phyloP scores from a whole-genome alignment of 2,888 invertebrate species.

The Metacarcinus magister region DNA sequence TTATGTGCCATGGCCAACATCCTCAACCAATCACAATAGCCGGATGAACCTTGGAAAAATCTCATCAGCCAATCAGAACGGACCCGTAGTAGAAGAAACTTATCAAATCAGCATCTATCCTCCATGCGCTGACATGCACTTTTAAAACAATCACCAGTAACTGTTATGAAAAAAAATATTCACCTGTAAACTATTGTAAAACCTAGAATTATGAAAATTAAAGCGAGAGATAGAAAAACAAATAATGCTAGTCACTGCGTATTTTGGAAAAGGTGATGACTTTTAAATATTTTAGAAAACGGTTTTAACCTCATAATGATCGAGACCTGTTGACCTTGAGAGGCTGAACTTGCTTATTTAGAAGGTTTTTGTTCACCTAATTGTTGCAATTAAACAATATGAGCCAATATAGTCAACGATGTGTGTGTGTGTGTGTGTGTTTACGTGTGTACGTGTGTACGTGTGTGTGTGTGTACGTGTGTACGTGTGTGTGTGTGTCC shows the following conservation, averaged over 20 bases:
- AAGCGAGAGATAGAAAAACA: background rate
- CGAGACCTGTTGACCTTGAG: background rate
- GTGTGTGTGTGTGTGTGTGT: constrained; percentile 37
- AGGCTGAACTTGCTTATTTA: background rate
- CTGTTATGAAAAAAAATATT: background rate
- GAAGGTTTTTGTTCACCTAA: background rate
- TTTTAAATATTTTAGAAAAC: background rate
- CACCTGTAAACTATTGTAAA: background rate
- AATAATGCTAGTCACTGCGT: background rate
- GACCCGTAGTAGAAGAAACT: background rate
- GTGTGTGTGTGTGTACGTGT: background rate
- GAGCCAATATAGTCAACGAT: background rate
- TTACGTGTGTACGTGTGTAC: background rate
- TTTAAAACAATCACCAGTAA: background rate
- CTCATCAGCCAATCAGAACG: background rate
- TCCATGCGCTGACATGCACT: background rate
- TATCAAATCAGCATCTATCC: background rate
- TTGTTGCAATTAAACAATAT: background rate
- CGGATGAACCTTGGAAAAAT: background rate
- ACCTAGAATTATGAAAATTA: background rate
- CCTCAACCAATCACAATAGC: background rate
- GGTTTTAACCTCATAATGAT: background rate
- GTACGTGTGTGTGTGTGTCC: constrained; percentile 39
- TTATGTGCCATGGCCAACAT: background rate
- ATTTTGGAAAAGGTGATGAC: background rate